These are phyloP conservation scores for Oncorhynchus nerka DNA, from an alignment of 2,113 vertebrate genomes.

Conservation along the genomic window DNA sequence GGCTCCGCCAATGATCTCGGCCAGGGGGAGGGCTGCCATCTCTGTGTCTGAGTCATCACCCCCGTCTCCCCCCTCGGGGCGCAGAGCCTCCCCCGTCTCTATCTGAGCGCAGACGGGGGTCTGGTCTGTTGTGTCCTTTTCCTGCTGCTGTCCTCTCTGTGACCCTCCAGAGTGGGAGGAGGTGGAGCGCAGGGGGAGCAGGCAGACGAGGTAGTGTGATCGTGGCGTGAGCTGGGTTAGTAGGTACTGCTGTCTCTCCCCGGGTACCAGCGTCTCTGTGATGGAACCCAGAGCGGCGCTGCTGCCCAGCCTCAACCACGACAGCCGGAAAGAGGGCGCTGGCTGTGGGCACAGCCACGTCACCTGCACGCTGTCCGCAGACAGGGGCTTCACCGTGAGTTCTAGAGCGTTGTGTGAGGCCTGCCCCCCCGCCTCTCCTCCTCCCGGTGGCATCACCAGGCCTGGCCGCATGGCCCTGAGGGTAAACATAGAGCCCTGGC, in stretches of 20 bases:
- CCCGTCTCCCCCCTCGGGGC: slow-evolving; percentile 76
- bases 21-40: slow-evolving; percentile 80
- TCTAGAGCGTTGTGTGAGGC: slow-evolving; percentile 76
- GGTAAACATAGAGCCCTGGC: slow-evolving; percentile 87
- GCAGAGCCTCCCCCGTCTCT: slow-evolving; percentile 77
- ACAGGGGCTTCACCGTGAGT: slow-evolving; percentile 85
- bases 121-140: slow-evolving; percentile 79
- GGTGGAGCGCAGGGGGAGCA: slow-evolving; percentile 82
- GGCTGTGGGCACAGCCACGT: slow-evolving; percentile 82
- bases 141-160: slow-evolving; percentile 72
- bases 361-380: slow-evolving; percentile 86
- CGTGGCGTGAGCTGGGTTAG: slow-evolving; percentile 86
- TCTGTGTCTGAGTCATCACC: slow-evolving; percentile 75
- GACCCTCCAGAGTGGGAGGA: slow-evolving; percentile 47
- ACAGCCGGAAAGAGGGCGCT: slow-evolving; percentile 85
- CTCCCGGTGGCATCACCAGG: slow-evolving; percentile 68
- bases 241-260: slow-evolving; percentile 87
- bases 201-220: slow-evolving; percentile 88
- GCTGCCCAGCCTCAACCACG: slow-evolving; percentile 87
- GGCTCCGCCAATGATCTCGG: slow-evolving; percentile 87
- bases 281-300: slow-evolving; percentile 86
- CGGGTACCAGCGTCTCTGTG: slow-evolving; percentile 90
- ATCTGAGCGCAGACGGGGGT: slow-evolving; percentile 87
- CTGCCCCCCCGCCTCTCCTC: slow-evolving; percentile 61
- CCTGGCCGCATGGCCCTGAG: slow-evolving; percentile 82